Evolutionary conservation across 2,113 vertebrate genomes (phyloP).

Genomic region (Psittacus erithacus): DNA sequence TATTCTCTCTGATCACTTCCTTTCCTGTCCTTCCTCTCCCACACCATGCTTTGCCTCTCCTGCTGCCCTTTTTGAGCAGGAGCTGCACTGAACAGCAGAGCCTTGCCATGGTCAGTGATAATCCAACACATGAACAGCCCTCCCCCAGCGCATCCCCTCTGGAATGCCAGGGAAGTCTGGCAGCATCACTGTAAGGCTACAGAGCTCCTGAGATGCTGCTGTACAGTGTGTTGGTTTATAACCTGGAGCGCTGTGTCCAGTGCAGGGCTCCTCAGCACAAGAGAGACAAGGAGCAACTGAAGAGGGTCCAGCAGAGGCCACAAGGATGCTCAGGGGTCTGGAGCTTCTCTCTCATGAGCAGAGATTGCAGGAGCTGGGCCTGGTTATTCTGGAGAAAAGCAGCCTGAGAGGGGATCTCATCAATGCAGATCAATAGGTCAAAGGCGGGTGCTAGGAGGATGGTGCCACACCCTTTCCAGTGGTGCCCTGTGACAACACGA

Average conservation of each 20-base stretch:
- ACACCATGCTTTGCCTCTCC: rapidly evolving
- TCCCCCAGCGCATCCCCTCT: rapidly evolving
- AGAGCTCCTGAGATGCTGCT: background rate
- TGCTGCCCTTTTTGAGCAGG: rapidly evolving
- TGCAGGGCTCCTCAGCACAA: background rate
- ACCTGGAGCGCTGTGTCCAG: background rate
- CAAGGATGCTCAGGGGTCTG: background rate
- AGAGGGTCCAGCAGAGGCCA: background rate
- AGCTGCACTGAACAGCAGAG: background rate
- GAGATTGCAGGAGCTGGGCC: background rate
- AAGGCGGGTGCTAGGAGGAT: background rate
- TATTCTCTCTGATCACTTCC: rapidly evolving
- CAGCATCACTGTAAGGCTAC: background rate
- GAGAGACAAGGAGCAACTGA: background rate
- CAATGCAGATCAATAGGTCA: background rate
- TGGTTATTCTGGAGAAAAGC: background rate
- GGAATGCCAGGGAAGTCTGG: background rate
- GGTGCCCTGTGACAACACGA: background rate
- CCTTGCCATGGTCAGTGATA: background rate
- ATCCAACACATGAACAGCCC: background rate
- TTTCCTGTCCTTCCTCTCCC: background rate
- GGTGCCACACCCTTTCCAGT: background rate
- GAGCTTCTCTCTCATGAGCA: background rate
- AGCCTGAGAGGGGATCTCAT: background rate
- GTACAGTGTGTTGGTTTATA: background rate